These are phyloP conservation scores for Gymnothorax reevesii DNA, from an alignment of 2,797 vertebrate genomes.

Conservation along the genomic window DNA sequence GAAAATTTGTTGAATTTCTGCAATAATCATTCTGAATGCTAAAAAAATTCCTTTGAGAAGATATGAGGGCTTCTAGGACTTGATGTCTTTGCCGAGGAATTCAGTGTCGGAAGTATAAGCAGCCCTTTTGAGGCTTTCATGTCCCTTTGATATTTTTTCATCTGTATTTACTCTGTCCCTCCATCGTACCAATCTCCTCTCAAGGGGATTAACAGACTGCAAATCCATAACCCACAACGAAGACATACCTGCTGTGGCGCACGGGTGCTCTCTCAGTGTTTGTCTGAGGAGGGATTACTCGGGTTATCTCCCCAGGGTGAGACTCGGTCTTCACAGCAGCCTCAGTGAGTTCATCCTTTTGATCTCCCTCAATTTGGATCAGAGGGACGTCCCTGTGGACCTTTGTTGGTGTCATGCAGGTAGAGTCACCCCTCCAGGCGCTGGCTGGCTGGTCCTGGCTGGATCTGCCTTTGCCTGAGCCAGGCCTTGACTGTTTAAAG, in stretches of 20 bases:
- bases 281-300: conserved; percentile 55
- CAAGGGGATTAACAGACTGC: conserved; percentile 29
- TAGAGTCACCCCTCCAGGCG: conserved; percentile 44
- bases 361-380: conserved; percentile 94
- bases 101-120: neutral
- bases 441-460: conserved; percentile 61
- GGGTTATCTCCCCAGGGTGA: conserved; percentile 55
- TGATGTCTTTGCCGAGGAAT: neutral
- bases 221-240: conserved; percentile 13
- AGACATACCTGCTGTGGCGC: conserved; percentile 71
- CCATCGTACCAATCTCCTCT: conserved; percentile 34
- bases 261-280: conserved; percentile 48
- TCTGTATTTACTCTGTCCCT: conserved; percentile 35
- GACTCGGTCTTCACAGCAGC: conserved; percentile 48
- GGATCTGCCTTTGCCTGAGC: conserved; percentile 55
- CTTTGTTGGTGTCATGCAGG: conserved; percentile 45
- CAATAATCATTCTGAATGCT: neutral
- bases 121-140: conserved; percentile 25
- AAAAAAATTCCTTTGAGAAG: neutral
- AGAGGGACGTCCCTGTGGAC: conserved; percentile 86
- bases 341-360: conserved; percentile 73
- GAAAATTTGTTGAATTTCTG: neutral
- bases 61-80: neutral
- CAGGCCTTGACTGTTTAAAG: conserved; percentile 65
- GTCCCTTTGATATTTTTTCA: conserved; percentile 35